phyloP scores from a whole-genome alignment of 2,888 invertebrate species.

The Caenorhabditis auriculariae region DNA sequence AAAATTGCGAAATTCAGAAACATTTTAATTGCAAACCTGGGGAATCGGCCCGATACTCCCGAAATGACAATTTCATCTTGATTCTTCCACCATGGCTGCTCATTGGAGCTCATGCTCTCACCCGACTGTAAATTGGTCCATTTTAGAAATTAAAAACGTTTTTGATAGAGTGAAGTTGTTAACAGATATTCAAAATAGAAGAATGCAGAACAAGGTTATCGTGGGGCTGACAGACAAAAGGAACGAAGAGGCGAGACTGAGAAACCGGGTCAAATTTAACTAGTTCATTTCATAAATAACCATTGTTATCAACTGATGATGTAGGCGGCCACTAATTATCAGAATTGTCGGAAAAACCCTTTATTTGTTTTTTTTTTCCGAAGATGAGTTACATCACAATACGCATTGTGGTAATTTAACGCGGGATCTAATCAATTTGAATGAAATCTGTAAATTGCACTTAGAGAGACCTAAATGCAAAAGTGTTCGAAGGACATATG shows the following conservation, averaged over 20 bases:
- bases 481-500: too few relatives aligned
- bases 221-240: too few relatives aligned
- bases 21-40: slow-evolving; percentile 68
- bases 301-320: neutral
- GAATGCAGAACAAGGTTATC: neutral
- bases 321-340: neutral
- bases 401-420: neutral
- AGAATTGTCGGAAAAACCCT: neutral
- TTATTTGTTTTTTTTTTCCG: too few relatives aligned
- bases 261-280: too few relatives aligned
- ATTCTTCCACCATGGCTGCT: slow-evolving; percentile 56
- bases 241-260: too few relatives aligned
- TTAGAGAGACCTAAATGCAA: too few relatives aligned
- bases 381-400: too few relatives aligned
- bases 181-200: neutral
- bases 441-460: neutral
- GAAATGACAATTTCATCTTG: slow-evolving; percentile 67
- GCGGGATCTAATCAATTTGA: neutral
- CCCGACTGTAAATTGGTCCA: slow-evolving; percentile 43
- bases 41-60: slow-evolving; percentile 73
- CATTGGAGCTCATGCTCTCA: slow-evolving; percentile 51
- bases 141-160: neutral
- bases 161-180: neutral
- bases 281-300: neutral
- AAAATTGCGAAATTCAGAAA: too few relatives aligned